Evolutionary conservation across 1,140 invertebrate species (phyloP).

Genomic region (Laupala kohalensis): DNA sequence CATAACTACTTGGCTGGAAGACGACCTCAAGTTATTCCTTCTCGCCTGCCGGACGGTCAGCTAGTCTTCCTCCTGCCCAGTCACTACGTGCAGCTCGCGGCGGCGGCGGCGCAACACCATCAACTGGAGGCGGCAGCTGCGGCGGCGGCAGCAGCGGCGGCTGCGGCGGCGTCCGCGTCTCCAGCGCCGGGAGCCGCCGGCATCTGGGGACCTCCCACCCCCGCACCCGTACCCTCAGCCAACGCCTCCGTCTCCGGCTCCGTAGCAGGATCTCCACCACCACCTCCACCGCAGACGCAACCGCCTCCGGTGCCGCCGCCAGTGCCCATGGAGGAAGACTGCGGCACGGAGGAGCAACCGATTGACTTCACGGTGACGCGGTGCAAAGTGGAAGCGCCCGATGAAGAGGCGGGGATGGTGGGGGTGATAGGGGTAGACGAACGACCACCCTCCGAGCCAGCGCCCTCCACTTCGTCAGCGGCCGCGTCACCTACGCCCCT

Average conservation of each 20-base stretch:
- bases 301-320: neutral
- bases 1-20: too few relatives aligned
- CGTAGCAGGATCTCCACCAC: neutral
- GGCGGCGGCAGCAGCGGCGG: neutral
- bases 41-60: slow-evolving; percentile 35
- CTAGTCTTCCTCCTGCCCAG: slow-evolving; percentile 40
- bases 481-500: neutral
- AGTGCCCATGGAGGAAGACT: neutral
- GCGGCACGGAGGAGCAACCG: too few relatives aligned
- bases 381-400: neutral
- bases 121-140: neutral
- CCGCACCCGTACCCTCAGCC: neutral
- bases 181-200: neutral
- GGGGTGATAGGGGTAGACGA: neutral
- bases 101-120: slow-evolving; percentile 24
- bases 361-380: slow-evolving; percentile 10
- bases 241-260: too few relatives aligned
- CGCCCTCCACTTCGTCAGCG: neutral
- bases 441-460: too few relatives aligned
- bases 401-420: neutral
- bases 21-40: slow-evolving; percentile 7
- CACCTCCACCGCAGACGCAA: neutral
- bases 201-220: neutral
- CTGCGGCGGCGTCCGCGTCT: neutral
- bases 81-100: slow-evolving; percentile 37